A percentile compares a stretch with the other conserved stretches of the same genome.
Conservation (phyloP, 2,797 vertebrate genomes). For the Aplochiton taeniatus region DNA sequence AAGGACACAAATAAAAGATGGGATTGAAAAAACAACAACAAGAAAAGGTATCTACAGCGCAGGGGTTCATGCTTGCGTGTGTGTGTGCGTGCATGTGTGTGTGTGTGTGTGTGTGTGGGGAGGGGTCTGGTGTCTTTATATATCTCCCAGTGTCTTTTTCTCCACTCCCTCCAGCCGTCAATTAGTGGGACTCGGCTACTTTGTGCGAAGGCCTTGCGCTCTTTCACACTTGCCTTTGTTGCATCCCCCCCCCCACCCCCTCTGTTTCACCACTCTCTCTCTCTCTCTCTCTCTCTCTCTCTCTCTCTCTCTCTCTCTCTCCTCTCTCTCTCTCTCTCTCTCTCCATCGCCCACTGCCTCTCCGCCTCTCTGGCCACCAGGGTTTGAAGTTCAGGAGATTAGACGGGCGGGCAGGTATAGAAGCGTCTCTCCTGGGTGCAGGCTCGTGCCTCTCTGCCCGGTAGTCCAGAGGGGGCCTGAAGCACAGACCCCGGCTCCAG, state of each 20-base stretch:
- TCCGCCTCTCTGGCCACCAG: too few relatives aligned
- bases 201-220: constrained; percentile 68
- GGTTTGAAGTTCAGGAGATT: constrained; percentile 78
- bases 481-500: constrained; percentile 44
- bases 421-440: constrained; percentile 59
- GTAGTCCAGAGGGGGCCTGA: constrained; percentile 26
- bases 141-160: constrained; percentile 52
- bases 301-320: constrained; percentile 4
- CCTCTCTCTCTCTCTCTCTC: background rate
- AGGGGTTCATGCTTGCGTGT: too few relatives aligned
- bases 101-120: constrained; percentile 2
- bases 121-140: constrained; percentile 43
- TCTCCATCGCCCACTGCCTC: constrained; percentile 31
- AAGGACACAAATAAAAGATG: too few relatives aligned
- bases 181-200: constrained; percentile 73
- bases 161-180: constrained; percentile 75
- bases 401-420: constrained; percentile 50
- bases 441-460: constrained; percentile 39
- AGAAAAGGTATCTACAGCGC: too few relatives aligned
- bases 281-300: constrained; percentile 20
- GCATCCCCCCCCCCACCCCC: too few relatives aligned
- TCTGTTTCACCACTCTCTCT: too few relatives aligned
- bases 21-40: too few relatives aligned
- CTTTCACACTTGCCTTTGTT: constrained; percentile 75
- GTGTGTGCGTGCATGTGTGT: background rate